Percentiles rank a stretch among this genome's conserved stretches.
These are phyloP conservation scores for Temnothorax curvispinosus DNA, from an alignment of 1,140 invertebrate species.

Conservation along the genomic window DNA sequence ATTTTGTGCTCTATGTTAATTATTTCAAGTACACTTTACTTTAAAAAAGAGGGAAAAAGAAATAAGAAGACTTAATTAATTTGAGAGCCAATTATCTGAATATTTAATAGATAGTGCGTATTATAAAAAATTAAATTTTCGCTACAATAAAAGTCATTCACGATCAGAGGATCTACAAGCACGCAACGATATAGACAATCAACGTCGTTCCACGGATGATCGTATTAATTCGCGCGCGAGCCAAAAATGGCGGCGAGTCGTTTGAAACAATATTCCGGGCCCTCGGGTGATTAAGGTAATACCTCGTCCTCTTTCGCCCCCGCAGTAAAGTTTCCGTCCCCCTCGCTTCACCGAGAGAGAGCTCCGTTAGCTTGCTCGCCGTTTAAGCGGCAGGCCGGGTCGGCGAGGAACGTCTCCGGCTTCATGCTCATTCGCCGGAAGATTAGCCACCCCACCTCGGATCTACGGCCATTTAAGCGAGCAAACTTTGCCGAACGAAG, in stretches of 20 bases:
- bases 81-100: background rate
- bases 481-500: slow-evolving; percentile 68
- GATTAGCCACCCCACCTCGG: slow-evolving; percentile 73
- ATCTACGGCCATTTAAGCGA: slow-evolving; percentile 72
- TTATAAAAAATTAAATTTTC: background rate
- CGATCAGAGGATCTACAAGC: background rate
- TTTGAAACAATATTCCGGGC: slow-evolving; percentile 66
- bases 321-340: slow-evolving; percentile 33
- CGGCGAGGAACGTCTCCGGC: slow-evolving; percentile 32
- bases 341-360: background rate
- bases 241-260: slow-evolving; percentile 48
- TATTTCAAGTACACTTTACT: background rate
- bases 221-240: slow-evolving; percentile 41
- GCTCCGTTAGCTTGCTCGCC: slow-evolving; percentile 14
- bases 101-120: background rate
- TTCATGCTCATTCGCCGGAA: slow-evolving; percentile 73
- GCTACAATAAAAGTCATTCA: background rate
- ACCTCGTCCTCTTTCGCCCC: slow-evolving; percentile 52
- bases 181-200: background rate
- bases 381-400: slow-evolving; percentile 29
- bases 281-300: slow-evolving; percentile 58
- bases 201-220: background rate
- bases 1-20: background rate
- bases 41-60: background rate
- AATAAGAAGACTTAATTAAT: background rate